These are phyloP conservation scores for Ictalurus furcatus DNA, from an alignment of 2,113 vertebrate species.

Conservation along the genomic window DNA sequence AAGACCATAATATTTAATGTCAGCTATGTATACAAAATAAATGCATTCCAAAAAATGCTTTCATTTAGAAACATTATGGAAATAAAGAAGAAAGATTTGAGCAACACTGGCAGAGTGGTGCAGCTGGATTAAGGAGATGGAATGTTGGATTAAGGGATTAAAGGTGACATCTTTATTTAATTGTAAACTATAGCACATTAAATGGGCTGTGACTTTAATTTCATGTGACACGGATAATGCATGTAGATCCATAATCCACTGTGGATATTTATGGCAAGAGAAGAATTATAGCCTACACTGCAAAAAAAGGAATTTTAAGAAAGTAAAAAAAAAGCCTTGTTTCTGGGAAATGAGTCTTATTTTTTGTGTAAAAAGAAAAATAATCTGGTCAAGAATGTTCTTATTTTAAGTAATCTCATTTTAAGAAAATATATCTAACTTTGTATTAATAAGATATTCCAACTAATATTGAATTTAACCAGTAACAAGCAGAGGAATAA, in stretches of 20 bases:
- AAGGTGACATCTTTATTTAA: slow-evolving; percentile 6
- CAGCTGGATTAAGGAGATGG: slow-evolving; percentile 9
- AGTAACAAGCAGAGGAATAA: too few relatives aligned
- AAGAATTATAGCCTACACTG: neutral
- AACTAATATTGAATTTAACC: too few relatives aligned
- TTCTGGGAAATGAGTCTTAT: too few relatives aligned
- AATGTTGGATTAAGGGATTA: neutral
- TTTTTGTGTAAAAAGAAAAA: too few relatives aligned
- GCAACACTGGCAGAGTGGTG: neutral
- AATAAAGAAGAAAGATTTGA: neutral
- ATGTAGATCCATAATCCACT: neutral
- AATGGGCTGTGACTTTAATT: neutral
- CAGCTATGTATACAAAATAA: neutral
- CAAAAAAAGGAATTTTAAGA: too few relatives aligned
- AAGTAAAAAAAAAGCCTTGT: too few relatives aligned
- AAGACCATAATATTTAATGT: neutral
- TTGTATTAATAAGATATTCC: too few relatives aligned
- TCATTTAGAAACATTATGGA: neutral
- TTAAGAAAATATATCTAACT: too few relatives aligned
- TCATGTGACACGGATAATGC: neutral
- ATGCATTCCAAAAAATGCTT: neutral
- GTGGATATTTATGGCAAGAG: neutral
- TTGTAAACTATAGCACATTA: neutral
- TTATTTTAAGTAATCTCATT: too few relatives aligned
- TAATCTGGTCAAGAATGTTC: too few relatives aligned